These are phyloP conservation scores for Saguinus midas DNA, from an alignment of 2,113 vertebrate genomes.

Conservation along the genomic window DNA sequence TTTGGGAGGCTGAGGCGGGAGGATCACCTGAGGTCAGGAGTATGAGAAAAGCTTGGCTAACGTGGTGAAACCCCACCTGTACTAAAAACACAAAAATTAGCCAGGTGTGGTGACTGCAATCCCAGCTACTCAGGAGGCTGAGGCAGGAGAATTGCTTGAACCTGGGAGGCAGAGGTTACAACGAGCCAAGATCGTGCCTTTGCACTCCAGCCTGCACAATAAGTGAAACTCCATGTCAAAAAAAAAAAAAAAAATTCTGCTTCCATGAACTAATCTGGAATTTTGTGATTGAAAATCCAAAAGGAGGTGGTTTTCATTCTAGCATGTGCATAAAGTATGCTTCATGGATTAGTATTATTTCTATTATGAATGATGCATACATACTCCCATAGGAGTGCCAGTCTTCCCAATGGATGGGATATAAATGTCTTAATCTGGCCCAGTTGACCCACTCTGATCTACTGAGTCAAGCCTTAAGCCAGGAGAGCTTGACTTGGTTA, in stretches of 20 bases:
- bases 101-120: too few relatives aligned
- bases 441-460: neutral
- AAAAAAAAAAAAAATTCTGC: conserved; percentile 3
- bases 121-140: too few relatives aligned
- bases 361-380: neutral
- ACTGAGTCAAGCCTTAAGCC: neutral
- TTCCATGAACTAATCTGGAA: neutral
- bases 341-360: neutral
- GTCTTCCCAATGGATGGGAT: neutral
- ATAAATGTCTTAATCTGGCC: neutral
- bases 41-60: too few relatives aligned
- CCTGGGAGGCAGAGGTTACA: too few relatives aligned
- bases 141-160: too few relatives aligned
- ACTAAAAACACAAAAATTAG: too few relatives aligned
- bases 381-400: neutral
- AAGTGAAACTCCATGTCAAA: too few relatives aligned
- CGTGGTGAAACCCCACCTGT: too few relatives aligned
- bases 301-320: conserved; percentile 15
- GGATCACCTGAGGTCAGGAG: too few relatives aligned
- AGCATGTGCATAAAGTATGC: neutral
- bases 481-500: neutral
- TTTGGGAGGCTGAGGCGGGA: too few relatives aligned
- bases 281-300: neutral
- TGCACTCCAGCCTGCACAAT: too few relatives aligned
- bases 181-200: too few relatives aligned